phyloP scores from a whole-genome alignment of 1,140 invertebrate species.

The Drosophila virilis region DNA sequence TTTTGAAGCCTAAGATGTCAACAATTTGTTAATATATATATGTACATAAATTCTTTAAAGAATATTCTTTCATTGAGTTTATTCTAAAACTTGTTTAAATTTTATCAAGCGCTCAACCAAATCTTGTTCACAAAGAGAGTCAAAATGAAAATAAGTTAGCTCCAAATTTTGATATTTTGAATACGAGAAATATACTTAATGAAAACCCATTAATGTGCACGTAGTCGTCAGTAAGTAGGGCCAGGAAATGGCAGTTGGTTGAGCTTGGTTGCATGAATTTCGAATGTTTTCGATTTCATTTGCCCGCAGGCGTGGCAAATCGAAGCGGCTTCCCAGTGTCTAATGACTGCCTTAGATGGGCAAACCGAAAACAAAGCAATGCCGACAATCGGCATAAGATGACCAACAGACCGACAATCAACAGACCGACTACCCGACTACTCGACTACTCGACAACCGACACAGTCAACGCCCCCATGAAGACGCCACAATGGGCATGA shows the following conservation, averaged over 20 bases:
- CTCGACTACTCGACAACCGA: neutral
- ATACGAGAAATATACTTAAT: neutral
- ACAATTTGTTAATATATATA: no score
- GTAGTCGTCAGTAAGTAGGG: neutral
- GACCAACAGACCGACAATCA: neutral
- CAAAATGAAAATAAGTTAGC: no score
- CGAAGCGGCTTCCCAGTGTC: slow-evolving; percentile 47
- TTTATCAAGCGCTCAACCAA: no score
- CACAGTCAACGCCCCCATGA: slow-evolving; percentile 51
- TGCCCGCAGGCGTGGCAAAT: slow-evolving; percentile 46
- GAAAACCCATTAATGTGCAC: neutral
- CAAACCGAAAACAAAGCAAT: slow-evolving; percentile 37
- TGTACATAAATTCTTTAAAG: no score
- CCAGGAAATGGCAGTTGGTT: neutral
- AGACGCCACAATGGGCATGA: slow-evolving; percentile 60
- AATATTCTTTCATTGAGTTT: no score
- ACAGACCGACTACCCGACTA: neutral
- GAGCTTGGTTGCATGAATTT: slow-evolving; percentile 22
- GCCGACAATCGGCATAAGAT: slow-evolving; percentile 35
- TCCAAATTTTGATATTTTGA: no score
- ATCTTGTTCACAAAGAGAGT: no score
- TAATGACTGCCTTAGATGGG: slow-evolving; percentile 70
- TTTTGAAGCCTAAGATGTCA: no score
- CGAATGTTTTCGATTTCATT: slow-evolving; percentile 65
- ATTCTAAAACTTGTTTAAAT: no score